Conservation (phyloP, 2,888 invertebrate genomes). For the Caenorhabditis uteleia region DNA sequence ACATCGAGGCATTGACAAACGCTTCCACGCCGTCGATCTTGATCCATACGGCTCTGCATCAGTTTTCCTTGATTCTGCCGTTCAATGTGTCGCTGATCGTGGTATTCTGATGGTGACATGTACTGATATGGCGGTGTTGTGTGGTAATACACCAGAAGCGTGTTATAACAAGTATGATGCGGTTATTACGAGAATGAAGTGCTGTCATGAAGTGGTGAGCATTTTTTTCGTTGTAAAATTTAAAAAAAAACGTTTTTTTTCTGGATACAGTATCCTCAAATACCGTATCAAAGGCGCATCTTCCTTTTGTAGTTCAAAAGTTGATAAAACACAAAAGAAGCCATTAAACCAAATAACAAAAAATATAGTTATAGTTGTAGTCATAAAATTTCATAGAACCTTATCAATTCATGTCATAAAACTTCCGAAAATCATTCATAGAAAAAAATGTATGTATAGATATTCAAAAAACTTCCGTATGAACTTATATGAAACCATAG, state of each 20-base stretch:
- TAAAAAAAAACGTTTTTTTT: neutral
- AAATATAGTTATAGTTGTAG: too few species aligned
- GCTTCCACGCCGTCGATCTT: constrained; percentile 89
- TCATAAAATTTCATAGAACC: too few species aligned
- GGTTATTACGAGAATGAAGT: constrained; percentile 82
- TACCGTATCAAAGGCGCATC: too few species aligned
- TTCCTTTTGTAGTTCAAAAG: neutral
- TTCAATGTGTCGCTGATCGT: constrained; percentile 73
- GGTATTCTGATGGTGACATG: constrained; percentile 87
- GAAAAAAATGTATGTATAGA: too few species aligned
- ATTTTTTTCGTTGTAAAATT: constrained; percentile 3
- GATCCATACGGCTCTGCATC: constrained; percentile 97
- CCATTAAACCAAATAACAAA: too few species aligned
- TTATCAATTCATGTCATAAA: too few species aligned
- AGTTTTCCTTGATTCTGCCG: constrained; percentile 86
- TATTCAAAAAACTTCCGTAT: too few species aligned
- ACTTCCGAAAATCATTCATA: too few species aligned
- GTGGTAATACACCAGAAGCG: constrained; percentile 92
- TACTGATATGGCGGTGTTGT: constrained; percentile 91
- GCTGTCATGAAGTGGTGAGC: constrained; percentile 90
- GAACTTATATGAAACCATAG: too few species aligned
- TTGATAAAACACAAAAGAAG: too few species aligned
- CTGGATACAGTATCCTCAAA: too few species aligned
- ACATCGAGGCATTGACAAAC: constrained; percentile 76
- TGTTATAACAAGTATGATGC: constrained; percentile 92